Evolutionary conservation across 2,113 vertebrate species (phyloP).

Genomic region (Engraulis encrasicolus): DNA sequence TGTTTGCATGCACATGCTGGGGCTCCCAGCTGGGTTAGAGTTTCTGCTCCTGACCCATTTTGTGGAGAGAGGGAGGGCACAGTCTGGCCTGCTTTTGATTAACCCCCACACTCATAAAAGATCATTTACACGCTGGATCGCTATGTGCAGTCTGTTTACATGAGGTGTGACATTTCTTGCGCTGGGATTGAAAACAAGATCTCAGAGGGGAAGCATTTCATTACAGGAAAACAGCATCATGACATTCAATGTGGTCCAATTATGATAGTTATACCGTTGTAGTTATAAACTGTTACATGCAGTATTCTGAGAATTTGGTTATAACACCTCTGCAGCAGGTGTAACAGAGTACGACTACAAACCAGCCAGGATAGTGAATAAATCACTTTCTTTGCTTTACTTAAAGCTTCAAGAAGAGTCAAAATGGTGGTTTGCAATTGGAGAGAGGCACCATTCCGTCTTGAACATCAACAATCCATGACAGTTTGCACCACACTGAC

Average conservation of each 20-base stretch:
- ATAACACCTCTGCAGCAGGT: too few relatives aligned
- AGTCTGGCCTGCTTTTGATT: slow-evolving; percentile 7
- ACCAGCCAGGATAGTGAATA: too few relatives aligned
- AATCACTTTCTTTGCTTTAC: too few relatives aligned
- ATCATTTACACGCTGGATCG: background rate
- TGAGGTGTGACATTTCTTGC: slow-evolving; percentile 3
- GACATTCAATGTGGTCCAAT: too few relatives aligned
- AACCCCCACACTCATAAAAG: slow-evolving; percentile 8
- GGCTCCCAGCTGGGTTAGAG: slow-evolving; percentile 18
- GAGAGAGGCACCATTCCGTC: too few relatives aligned
- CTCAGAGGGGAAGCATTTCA: background rate
- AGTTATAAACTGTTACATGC: too few relatives aligned
- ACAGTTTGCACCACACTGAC: background rate
- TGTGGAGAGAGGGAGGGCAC: slow-evolving; percentile 23
- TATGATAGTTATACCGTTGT: too few relatives aligned
- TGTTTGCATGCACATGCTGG: background rate
- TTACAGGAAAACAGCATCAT: background rate
- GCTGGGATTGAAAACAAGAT: background rate
- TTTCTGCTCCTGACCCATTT: slow-evolving; percentile 35
- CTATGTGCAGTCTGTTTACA: slow-evolving; percentile 2
- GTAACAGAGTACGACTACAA: too few relatives aligned
- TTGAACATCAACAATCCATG: too few relatives aligned
- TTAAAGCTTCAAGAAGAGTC: too few relatives aligned
- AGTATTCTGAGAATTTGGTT: too few relatives aligned
- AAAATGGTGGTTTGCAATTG: too few relatives aligned